These are phyloP conservation scores for Sphaerophoria rueppellii DNA, from an alignment of 2,888 invertebrate species.

Conservation along the genomic window DNA sequence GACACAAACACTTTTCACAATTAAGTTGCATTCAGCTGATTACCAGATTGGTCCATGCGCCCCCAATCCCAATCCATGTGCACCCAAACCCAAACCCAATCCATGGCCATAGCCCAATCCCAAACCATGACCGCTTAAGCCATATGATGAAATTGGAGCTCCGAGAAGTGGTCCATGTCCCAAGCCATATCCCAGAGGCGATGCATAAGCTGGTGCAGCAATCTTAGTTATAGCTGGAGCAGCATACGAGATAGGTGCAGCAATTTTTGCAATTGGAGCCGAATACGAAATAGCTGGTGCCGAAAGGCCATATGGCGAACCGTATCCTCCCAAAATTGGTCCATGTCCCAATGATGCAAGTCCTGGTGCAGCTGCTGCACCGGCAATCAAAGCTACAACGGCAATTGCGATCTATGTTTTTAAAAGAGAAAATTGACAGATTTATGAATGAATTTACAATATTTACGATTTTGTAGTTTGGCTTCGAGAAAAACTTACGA, in stretches of 20 bases:
- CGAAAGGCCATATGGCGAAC: constrained; percentile 65
- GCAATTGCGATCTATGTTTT: constrained; percentile 76
- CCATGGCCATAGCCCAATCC: constrained; percentile 60
- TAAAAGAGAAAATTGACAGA: constrained; percentile 7
- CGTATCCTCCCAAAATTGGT: constrained; percentile 62
- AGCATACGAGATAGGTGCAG: constrained; percentile 76
- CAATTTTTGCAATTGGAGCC: constrained; percentile 74
- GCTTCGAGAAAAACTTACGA: constrained; percentile 75
- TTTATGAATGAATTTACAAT: background rate
- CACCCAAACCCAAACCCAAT: constrained; percentile 61
- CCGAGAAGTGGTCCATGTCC: constrained; percentile 69
- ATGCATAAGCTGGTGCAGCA: constrained; percentile 74
- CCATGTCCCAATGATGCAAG: constrained; percentile 74
- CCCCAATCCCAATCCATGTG: constrained; percentile 64
- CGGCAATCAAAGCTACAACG: constrained; percentile 77
- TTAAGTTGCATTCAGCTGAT: background rate
- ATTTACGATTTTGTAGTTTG: background rate
- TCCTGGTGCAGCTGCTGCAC: constrained; percentile 80
- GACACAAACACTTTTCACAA: constrained; percentile 49
- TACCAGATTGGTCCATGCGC: constrained; percentile 60
- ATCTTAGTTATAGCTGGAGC: constrained; percentile 73
- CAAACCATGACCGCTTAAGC: constrained; percentile 68
- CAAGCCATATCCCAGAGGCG: constrained; percentile 58
- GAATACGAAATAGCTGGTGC: constrained; percentile 72
- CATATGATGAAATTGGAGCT: constrained; percentile 77